These are phyloP conservation scores for Melieria omissa DNA, from an alignment of 2,888 invertebrate species.

Conservation along the genomic window DNA sequence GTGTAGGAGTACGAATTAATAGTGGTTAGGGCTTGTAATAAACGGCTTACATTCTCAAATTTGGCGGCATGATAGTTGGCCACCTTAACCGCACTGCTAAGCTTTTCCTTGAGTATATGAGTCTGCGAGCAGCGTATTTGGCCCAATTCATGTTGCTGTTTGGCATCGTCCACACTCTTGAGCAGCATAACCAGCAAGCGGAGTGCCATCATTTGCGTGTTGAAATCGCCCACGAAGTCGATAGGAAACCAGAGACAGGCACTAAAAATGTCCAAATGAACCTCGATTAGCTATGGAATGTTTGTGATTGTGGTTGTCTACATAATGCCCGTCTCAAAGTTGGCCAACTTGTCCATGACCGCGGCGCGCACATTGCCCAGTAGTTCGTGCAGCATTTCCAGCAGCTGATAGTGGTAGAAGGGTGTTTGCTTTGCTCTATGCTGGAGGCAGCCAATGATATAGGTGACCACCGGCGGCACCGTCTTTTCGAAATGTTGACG, in stretches of 20 bases:
- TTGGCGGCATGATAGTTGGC: constrained; percentile 33
- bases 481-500: constrained; percentile 43
- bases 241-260: constrained; percentile 50
- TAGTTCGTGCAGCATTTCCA: constrained; percentile 45
- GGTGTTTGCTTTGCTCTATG: constrained; percentile 41
- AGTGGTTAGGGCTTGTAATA: neutral
- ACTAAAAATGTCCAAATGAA: constrained; percentile 32
- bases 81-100: constrained; percentile 33
- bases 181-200: constrained; percentile 45
- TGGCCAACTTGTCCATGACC: constrained; percentile 34
- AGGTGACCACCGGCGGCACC: constrained; percentile 46
- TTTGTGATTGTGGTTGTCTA: neutral
- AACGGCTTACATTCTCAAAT: constrained; percentile 47
- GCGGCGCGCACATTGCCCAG: constrained; percentile 38
- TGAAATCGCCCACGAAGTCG: constrained; percentile 49
- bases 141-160: constrained; percentile 27
- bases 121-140: constrained; percentile 21
- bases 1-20: too few species aligned
- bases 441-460: constrained; percentile 49
- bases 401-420: constrained; percentile 46
- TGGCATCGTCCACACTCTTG: constrained; percentile 38
- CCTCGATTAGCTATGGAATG: neutral
- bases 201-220: constrained; percentile 47
- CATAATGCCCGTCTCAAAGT: constrained; percentile 28
- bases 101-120: constrained; percentile 23